These are phyloP conservation scores for Erebia aethiops DNA, from an alignment of 2,888 invertebrate species.

Conservation along the genomic window DNA sequence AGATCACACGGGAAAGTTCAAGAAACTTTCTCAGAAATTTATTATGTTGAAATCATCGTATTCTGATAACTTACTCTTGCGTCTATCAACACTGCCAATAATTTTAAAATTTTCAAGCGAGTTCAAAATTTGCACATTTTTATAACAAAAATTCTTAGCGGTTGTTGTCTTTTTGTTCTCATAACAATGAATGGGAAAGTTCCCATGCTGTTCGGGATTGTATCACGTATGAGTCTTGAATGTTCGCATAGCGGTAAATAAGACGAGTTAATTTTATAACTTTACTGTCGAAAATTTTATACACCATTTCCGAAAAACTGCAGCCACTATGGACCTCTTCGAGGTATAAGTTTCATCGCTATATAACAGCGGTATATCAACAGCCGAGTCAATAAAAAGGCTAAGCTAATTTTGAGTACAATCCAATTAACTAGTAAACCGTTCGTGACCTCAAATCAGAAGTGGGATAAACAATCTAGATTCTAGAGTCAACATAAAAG, in stretches of 20 bases:
- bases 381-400: not conserved
- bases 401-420: not conserved
- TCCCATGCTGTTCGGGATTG: slow-evolving; percentile 26
- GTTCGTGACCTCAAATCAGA: slow-evolving; percentile 1
- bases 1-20: no score
- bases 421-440: not conserved
- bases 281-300: not conserved
- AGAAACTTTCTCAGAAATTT: no score
- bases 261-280: not conserved
- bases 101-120: not conserved
- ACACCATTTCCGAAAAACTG: no score
- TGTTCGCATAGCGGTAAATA: not conserved
- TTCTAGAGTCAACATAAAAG: not conserved
- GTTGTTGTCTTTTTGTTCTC: slow-evolving; percentile 7
- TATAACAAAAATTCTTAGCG: slow-evolving; percentile 12
- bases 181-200: slow-evolving; percentile 22
- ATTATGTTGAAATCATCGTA: not conserved
- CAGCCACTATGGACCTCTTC: no score
- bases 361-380: not conserved
- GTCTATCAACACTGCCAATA: not conserved
- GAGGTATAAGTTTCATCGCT: no score
- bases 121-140: not conserved
- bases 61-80: not conserved
- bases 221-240: not conserved
- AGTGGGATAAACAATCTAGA: slow-evolving; percentile 13